Conservation (phyloP, 2,797 vertebrate genomes). For the Lithobates pipiens region DNA sequence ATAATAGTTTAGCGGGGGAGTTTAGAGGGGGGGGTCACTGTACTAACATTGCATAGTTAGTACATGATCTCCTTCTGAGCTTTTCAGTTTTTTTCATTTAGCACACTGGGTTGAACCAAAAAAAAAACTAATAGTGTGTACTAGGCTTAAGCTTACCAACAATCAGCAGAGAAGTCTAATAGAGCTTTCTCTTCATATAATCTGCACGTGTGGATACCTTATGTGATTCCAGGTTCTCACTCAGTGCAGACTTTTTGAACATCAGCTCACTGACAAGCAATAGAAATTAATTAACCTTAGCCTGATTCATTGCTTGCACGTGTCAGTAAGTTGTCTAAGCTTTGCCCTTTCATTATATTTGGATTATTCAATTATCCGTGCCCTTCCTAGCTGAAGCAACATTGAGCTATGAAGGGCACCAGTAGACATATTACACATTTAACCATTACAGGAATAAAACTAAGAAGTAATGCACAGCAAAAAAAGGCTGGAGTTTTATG, state of each 20-base stretch:
- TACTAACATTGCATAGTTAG: no score
- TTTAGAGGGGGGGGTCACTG: no score
- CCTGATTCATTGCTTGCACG: slow-evolving; percentile 10
- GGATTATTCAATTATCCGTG: slow-evolving; percentile 41
- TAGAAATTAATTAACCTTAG: slow-evolving; percentile 25
- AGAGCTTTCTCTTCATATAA: no score
- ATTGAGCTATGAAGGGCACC: slow-evolving; percentile 24
- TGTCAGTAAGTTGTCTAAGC: slow-evolving; percentile 1
- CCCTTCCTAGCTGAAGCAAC: slow-evolving; percentile 17
- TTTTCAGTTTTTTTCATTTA: no score
- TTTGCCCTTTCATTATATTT: slow-evolving; percentile 35
- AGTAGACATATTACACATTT: not conserved
- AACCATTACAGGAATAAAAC: slow-evolving; percentile 15
- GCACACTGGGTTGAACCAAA: no score
- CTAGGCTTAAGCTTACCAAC: no score
- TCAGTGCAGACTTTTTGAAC: not conserved
- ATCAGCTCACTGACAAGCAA: not conserved
- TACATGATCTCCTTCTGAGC: no score
- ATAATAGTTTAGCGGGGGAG: no score
- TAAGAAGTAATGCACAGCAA: not conserved
- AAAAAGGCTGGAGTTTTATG: not conserved
- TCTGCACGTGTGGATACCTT: not conserved
- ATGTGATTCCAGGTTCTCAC: not conserved
- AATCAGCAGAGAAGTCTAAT: not conserved
- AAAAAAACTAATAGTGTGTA: no score